These are phyloP conservation scores for Paracanthobrama guichenoti DNA, from an alignment of 2,113 vertebrate species.

Conservation along the genomic window DNA sequence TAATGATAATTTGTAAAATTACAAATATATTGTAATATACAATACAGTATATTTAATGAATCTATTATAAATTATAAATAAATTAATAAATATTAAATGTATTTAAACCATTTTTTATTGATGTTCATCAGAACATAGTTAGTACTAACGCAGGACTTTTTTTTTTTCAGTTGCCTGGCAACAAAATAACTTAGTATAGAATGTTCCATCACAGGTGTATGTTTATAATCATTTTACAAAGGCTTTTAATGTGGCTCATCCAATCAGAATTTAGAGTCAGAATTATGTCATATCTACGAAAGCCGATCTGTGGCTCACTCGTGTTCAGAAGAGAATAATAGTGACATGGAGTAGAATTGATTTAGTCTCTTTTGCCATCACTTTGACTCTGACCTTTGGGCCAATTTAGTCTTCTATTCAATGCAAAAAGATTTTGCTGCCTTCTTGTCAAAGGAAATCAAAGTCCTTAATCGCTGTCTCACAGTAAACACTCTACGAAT, in stretches of 20 bases:
- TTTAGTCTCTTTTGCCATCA: constrained; percentile 47
- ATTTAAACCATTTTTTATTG: neutral
- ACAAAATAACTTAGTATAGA: neutral
- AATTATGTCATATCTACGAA: neutral
- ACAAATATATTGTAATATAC: neutral
- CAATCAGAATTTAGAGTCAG: neutral
- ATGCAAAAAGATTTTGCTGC: constrained; percentile 29
- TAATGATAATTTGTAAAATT: neutral
- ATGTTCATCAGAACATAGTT: neutral
- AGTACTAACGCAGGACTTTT: neutral
- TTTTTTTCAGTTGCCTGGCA: neutral
- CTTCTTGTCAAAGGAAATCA: constrained; percentile 45
- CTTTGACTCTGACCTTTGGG: constrained; percentile 39
- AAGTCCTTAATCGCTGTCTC: constrained; percentile 47
- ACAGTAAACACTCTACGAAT: neutral
- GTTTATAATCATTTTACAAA: constrained; percentile 17
- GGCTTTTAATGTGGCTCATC: neutral
- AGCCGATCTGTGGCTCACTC: neutral
- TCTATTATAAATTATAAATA: neutral
- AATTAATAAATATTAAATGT: neutral
- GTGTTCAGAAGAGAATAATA: constrained; percentile 13
- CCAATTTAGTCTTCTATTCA: constrained; percentile 42
- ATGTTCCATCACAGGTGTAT: neutral
- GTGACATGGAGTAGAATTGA: constrained; percentile 53
- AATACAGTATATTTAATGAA: neutral